Conservation (phyloP, 2,888 invertebrate species). For the Chromoteleia sp. region DNA sequence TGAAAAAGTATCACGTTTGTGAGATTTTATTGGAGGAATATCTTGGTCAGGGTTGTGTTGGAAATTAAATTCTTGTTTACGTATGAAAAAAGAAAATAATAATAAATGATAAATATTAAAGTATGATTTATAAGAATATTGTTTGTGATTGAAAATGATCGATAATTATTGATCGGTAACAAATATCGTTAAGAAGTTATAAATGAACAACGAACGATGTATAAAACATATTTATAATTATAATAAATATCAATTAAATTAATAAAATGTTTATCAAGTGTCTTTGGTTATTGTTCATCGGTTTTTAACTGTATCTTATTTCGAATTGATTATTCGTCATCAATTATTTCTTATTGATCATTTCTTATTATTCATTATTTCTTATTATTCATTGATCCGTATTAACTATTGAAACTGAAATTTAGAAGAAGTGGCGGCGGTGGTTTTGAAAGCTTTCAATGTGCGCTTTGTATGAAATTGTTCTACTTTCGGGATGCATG, state of each 20-base stretch:
- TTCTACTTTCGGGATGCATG: constrained; percentile 66
- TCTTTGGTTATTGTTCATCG: too few relatives aligned
- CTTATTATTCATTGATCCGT: background rate
- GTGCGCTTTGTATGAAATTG: constrained; percentile 50
- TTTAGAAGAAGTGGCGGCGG: background rate
- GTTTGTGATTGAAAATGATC: too few relatives aligned
- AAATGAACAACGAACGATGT: too few relatives aligned
- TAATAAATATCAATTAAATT: too few relatives aligned
- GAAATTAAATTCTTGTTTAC: constrained; percentile 8
- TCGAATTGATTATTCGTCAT: background rate
- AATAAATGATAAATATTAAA: too few relatives aligned
- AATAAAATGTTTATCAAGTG: too few relatives aligned
- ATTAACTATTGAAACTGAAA: background rate
- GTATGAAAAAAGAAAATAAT: background rate
- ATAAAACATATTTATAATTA: too few relatives aligned
- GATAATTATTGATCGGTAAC: too few relatives aligned
- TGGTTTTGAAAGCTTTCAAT: constrained; percentile 34
- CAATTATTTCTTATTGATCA: background rate
- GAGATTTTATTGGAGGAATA: constrained; percentile 27
- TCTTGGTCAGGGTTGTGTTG: constrained; percentile 30
- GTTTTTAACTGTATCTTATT: too few relatives aligned
- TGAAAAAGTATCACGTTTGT: constrained; percentile 17
- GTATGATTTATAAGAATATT: too few relatives aligned
- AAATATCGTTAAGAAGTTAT: too few relatives aligned
- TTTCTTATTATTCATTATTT: background rate